These are phyloP conservation scores for Charina bottae DNA, from an alignment of 2,113 vertebrate genomes.

Conservation along the genomic window DNA sequence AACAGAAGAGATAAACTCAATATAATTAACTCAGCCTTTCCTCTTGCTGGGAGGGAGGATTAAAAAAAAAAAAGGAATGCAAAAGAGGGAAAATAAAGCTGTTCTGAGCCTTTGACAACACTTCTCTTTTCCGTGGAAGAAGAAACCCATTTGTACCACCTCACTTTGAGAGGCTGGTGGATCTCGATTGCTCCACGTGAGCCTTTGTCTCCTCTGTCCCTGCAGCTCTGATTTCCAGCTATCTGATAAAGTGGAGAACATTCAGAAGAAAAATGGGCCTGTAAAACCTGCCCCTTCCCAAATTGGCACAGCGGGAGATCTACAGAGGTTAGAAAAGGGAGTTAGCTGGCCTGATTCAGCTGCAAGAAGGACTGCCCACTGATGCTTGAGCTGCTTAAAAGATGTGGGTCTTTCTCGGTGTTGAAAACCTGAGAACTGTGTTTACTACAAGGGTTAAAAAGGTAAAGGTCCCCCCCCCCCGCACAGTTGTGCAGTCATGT, in stretches of 20 bases:
- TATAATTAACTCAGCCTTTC: slow-evolving; percentile 63
- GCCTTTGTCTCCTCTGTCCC: neutral
- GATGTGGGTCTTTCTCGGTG: no score
- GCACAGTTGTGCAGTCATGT: no score
- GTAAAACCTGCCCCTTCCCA: neutral
- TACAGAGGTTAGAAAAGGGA: neutral
- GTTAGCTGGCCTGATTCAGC: no score
- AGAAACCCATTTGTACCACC: neutral
- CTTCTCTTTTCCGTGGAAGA: neutral
- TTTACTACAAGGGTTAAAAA: no score
- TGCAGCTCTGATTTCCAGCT: slow-evolving; percentile 32
- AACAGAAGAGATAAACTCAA: slow-evolving; percentile 64
- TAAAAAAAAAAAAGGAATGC: neutral
- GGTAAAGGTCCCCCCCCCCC: no score
- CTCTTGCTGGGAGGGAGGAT: slow-evolving; percentile 45
- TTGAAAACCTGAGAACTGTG: no score
- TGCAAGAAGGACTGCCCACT: no score
- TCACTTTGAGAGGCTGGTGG: neutral
- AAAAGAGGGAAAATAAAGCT: slow-evolving; percentile 20
- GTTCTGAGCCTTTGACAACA: neutral
- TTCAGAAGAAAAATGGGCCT: neutral
- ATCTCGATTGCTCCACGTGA: neutral
- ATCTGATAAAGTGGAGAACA: neutral
- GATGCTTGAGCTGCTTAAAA: no score
- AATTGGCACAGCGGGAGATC: neutral